These are phyloP conservation scores for Erynnis tages DNA, from an alignment of 2,888 invertebrate species.

Conservation along the genomic window DNA sequence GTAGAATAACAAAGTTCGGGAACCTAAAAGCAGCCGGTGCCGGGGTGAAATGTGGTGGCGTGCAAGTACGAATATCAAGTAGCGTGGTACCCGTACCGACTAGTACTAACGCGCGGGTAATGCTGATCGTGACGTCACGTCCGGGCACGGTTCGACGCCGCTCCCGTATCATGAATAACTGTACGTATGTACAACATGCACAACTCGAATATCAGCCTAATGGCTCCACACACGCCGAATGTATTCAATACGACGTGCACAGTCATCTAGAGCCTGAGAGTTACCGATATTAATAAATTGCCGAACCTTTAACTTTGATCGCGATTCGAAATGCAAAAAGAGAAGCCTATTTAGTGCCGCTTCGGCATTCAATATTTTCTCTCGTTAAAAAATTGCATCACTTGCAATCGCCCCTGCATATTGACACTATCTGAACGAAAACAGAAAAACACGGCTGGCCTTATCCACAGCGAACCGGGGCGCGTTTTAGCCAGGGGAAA, in stretches of 20 bases:
- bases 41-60: conserved; percentile 65
- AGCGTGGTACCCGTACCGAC: conserved; percentile 38
- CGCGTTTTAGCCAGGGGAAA: conserved; percentile 25
- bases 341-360: conserved; percentile 22
- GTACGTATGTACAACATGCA: conserved; percentile 37
- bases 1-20: conserved; percentile 67
- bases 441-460: conserved; percentile 16
- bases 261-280: conserved; percentile 11
- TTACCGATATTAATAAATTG: conserved; percentile 14
- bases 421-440: conserved; percentile 29
- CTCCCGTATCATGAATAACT: conserved; percentile 32
- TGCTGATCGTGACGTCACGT: conserved; percentile 56
- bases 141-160: conserved; percentile 33
- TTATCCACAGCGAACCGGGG: conserved; percentile 22
- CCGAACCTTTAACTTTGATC: conserved; percentile 17
- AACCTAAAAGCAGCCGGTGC: conserved; percentile 61
- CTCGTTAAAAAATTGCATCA: conserved; percentile 29
- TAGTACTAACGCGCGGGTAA: conserved; percentile 43
- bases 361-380: conserved; percentile 24
- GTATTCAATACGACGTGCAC: conserved; percentile 15
- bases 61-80: conserved; percentile 64
- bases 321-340: conserved; percentile 18
- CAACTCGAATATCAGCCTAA: conserved; percentile 25
- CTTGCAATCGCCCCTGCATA: conserved; percentile 28
- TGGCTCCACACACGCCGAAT: conserved; percentile 58